Evolutionary conservation across 2,113 vertebrate species (phyloP).

Genomic region (Microcebus griseorufus): DNA sequence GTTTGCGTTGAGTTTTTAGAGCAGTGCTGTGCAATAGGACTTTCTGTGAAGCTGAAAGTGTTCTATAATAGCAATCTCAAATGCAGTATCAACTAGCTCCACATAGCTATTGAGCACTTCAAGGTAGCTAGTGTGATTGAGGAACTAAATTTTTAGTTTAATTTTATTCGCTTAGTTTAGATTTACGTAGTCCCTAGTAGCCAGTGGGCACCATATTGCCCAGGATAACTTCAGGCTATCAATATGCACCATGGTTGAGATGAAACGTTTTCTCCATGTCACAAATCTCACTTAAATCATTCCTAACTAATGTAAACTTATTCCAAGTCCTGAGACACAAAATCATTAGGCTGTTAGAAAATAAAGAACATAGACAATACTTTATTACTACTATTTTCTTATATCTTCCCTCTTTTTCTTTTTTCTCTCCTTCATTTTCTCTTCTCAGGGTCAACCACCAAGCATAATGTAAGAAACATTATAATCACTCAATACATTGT

Average conservation of each 20-base stretch:
- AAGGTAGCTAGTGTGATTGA: neutral
- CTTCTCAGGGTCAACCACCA: neutral
- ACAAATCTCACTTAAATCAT: neutral
- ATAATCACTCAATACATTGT: neutral
- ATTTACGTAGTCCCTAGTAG: neutral
- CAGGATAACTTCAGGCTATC: neutral
- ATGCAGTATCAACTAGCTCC: neutral
- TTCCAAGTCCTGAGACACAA: neutral
- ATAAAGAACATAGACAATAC: neutral
- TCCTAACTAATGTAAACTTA: neutral
- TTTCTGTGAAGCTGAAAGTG: neutral
- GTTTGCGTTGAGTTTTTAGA: neutral
- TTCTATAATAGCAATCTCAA: neutral
- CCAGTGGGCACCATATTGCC: neutral
- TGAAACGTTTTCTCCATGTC: neutral
- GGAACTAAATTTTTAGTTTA: neutral
- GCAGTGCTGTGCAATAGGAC: neutral
- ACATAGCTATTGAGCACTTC: neutral
- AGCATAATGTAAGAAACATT: neutral
- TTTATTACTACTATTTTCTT: neutral
- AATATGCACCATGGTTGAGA: neutral
- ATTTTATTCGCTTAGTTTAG: constrained; percentile 4
- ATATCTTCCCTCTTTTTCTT: neutral
- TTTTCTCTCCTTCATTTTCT: neutral
- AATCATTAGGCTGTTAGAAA: neutral